Base-by-base conservation (phyloP, 2,888 invertebrate genomes). In the Cetonia aurata region DNA sequence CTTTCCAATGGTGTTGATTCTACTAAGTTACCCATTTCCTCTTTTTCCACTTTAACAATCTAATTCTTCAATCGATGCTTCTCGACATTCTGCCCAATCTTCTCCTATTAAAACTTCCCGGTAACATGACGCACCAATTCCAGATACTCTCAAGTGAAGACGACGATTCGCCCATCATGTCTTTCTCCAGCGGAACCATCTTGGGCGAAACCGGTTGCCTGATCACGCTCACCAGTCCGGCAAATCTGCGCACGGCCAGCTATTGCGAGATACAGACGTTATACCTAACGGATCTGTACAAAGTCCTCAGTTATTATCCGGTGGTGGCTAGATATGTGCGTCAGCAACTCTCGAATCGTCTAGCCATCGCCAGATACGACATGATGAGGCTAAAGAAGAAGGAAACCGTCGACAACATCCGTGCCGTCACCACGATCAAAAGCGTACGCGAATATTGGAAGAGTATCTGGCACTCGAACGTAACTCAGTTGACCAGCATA, bases 121-220 rank as follows among this genome's bases (percentile, higher is more conserved):
- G 6, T 13, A n/a, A 44, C 3, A 44, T n/a, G n/a, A n/a, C n/a
- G 15, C 31, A 33, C 33, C 13, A 60, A 13, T 37, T 56, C 3
- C n/a, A 72, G 72, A 79, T 87, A 55, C 78, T 87, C 56, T 87
- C 87, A 0, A 86, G 86, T 73, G 87, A 87, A 84, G 87, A 87
- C 70, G 86, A 87, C 72, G 86, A 86, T 78, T 87, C 86, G 67
- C 87, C 87, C 12, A 86, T 87, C 84, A 86, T 87, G 75, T 87
- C 87, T 4, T 86, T 87, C 74, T 81, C 83, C 15, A 85, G 85
- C 74, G 87, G 87, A 3, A 86, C 87, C 0, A 85, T 86, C 75
- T 84, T 87, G 72, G 87, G 87, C 6, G 87, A 87, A 83, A 86
- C 86, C 71, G 80, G 86, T 46, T 76, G 87, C 67, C 81, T 86